phyloP scores from a whole-genome alignment of 2,113 vertebrate species.

The Calypte anna region DNA sequence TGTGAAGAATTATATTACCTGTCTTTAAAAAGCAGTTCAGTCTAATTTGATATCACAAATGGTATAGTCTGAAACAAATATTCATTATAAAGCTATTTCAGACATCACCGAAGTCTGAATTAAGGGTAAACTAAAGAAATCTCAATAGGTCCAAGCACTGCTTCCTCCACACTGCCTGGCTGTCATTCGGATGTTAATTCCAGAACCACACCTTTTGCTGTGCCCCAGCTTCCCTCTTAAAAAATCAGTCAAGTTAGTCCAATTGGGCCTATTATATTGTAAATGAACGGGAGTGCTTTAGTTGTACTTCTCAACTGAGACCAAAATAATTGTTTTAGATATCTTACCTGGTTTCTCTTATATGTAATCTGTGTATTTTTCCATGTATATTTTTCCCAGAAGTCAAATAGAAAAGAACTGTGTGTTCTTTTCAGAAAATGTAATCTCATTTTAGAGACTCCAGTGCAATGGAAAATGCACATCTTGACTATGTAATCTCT shows the following conservation, averaged over 20 bases:
- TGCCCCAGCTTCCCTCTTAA: neutral
- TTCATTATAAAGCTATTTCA: neutral
- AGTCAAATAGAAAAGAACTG: neutral
- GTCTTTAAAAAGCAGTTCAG: neutral
- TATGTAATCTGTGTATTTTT: neutral
- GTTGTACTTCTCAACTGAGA: neutral
- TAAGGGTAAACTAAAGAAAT: neutral
- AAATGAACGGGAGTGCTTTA: neutral
- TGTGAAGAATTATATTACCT: neutral
- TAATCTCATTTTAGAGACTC: neutral
- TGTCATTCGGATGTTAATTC: neutral
- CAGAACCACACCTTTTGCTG: fast-evolving
- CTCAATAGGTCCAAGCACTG: neutral
- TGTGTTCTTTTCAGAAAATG: neutral
- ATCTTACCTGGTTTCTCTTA: neutral
- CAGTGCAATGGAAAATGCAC: neutral
- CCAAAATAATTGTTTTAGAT: neutral
- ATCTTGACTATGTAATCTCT: neutral
- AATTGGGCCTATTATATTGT: neutral
- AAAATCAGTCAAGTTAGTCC: neutral
- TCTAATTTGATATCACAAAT: neutral
- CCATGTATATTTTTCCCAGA: neutral
- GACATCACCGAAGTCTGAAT: neutral
- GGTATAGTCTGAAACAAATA: neutral
- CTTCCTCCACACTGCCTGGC: neutral